phyloP scores from a whole-genome alignment of 2,888 invertebrate species.

The Agrochola lota region DNA sequence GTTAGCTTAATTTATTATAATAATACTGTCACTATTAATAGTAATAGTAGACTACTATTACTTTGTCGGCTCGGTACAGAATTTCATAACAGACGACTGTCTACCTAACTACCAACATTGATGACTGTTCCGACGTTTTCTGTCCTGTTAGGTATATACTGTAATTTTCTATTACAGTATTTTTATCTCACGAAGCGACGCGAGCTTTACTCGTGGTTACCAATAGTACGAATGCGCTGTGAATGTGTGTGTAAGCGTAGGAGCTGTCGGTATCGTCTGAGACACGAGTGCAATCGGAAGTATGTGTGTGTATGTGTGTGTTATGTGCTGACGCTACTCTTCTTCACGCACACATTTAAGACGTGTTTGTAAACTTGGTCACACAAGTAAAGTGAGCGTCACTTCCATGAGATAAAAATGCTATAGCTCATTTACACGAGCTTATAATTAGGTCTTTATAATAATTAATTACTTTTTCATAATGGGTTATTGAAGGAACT shows the following conservation, averaged over 20 bases:
- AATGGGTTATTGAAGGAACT: background rate
- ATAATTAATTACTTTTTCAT: background rate
- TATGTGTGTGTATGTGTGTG: too few species aligned
- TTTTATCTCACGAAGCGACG: too few species aligned
- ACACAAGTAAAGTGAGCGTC: too few species aligned
- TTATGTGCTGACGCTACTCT: too few species aligned
- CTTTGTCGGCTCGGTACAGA: constrained; percentile 5
- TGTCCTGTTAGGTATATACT: background rate
- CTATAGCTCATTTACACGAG: background rate
- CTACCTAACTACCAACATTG: constrained; percentile 12
- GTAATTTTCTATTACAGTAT: background rate
- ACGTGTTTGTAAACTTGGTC: too few species aligned
- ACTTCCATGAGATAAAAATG: too few species aligned
- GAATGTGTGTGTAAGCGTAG: too few species aligned
- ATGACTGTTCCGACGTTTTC: constrained; percentile 16
- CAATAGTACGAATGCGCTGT: too few species aligned
- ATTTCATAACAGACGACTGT: constrained; percentile 41
- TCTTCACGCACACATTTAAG: too few species aligned
- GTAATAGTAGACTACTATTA: constrained; percentile 31
- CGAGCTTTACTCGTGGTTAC: too few species aligned
- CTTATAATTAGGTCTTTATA: background rate
- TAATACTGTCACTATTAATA: constrained; percentile 36
- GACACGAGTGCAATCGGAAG: too few species aligned
- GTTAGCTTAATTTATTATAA: constrained; percentile 41
- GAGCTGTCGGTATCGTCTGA: too few species aligned